Base-by-base conservation (phyloP, 2,888 invertebrate species). In the Coleophora deauratella region DNA sequence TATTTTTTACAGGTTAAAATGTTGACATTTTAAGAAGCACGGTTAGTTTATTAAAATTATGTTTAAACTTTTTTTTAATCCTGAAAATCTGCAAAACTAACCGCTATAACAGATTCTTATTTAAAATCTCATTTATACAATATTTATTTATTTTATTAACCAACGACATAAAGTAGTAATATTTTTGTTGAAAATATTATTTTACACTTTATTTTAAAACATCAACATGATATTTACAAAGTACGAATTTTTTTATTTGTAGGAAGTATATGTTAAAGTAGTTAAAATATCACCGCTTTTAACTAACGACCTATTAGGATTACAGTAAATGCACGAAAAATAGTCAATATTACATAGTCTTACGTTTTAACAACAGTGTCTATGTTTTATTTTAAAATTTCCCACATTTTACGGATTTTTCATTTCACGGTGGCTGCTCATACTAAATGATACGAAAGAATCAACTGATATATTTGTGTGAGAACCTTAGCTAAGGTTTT, bases 291-390 rank as follows among this genome's bases (percentile, higher is more conserved):
- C 84, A 82, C 81, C 74, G 61, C 68, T 66, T 10, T 28, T 73
- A n/a, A n/a, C 72, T 78, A 78, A 61, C 70, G 63, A 72, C 54
- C 69, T 73, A 71, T 71, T 80, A 75, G 72, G 72, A 73, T 80
- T 84, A 81, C 81, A 85, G 84, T 85, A 85, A 82, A 85, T 81
- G 74, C 80, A 77, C 84, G 75, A 84, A 85, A 85, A 84, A 85
- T 85, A 85, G 81, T 78, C 64, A 71, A 4, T 21, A 6, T 6
- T n/a, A n/a, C 63, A 66, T 76, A 80, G 77, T 80, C 74, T 81
- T 69, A 73, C 63, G 59, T 63, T 71, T 69, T 49, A 74, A 78
- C 70, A 76, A 75, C 66, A 68, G 64, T 71, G 62, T 65, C 3
- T 21, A 21, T 21, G 6, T 21, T 21, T 21, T 21, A 21, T 21